Evolutionary conservation across 2,888 invertebrate genomes (phyloP), one percentile per base, ranked within the genome.

Genomic region (Chalcis sispes): DNA sequence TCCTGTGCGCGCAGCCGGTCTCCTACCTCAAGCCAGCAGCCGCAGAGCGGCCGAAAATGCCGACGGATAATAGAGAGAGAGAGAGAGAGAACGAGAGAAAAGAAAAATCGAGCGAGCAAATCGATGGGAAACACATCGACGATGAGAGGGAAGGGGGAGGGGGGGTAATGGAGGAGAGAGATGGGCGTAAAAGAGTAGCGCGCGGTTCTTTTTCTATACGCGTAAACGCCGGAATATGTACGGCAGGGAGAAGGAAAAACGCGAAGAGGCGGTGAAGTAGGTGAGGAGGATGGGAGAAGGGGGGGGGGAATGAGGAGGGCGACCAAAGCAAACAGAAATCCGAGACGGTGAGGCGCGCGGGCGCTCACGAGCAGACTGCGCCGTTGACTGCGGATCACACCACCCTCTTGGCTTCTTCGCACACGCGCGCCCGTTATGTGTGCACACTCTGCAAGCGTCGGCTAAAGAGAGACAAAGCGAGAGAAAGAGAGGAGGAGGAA

Each of bases 321-420:
- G 48, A 36, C 72, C 48, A 32, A 72, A 58, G 75, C 72, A 69
- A 80, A 79, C 58, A 56, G 69, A 71, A 75, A 71, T 56, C 65
- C 58, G 65, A 74, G 76, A 74, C 58, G 69, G 46, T 15, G 59
- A 56, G 32, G 36, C 13, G 15, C 23, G 20, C 46, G 74, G 78
- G 78, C 79, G 81, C 82, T 76, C 81, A 80, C 80, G 50, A 20
- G 58, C 61, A 61, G 25, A 69, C 32, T 20, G 29, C n/a, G 75
- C 67, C 58, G 69, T 36, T 58, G 64, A 64, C 64, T 64, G 69
- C 64, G 70, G 64, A 64, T 64, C 58, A 40, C 70, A 40, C 70
- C 67, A 70, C 70, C 70, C 70, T 70, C 75, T 58, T 71, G 71
- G 61, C 71, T 71, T 67, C 62, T 36, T 8, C 27, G n/a, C n/a